Evolutionary conservation across 1,140 invertebrate species (phyloP), one percentile per base, ranked within the genome.

Genomic region (Drosophila gunungcola): DNA sequence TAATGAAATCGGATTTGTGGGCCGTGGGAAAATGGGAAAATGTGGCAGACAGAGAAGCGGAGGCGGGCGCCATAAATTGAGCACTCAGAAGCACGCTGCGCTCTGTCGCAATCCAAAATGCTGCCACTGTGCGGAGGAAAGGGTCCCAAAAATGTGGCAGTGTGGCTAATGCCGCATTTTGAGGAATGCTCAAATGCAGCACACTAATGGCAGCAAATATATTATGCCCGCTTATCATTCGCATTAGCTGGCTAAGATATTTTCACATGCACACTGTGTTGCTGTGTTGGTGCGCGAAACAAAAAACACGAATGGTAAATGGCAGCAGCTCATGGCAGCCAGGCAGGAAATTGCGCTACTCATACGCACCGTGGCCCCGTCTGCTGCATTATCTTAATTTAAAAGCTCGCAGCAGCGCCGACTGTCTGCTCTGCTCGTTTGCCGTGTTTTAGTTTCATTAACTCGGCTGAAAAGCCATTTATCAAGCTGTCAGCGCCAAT

Each of bases 1-100:
- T 89, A 89, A 89, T 89, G 80, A 88, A 89, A 89, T 78, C 69
- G 77, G 84, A 84, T 89, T 89, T 80, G 80, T 70, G 76, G 72
- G 84, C 42, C 53, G 46, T 39, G 51, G 57, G 32, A 36, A 46
- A 72, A 55, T 53, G 61, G 57, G 32, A 36, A 46, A 72, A 55
- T 53, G 61, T 21, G 45, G 12, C 11, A 5, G 25, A 38, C 9
- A 48, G 13, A 13, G 27, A 21, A 7, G 16, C 1, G 3, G 29
- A 9, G 54, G 1, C 16, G 10, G 9, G 48, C 2, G 3, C 53
- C 60, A 80, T 70, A 88, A 79, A 62, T 82, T 65, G 60, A 77
- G 73, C 72, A 79, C 80, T 84, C 80, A 49, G 57, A 34, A 63
- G 61, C 73, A 57, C 61, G 48, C 73, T 67, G 62, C 58, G 52